Conservation (phyloP, 2,888 invertebrate species). For the Napeogenes inachia region DNA sequence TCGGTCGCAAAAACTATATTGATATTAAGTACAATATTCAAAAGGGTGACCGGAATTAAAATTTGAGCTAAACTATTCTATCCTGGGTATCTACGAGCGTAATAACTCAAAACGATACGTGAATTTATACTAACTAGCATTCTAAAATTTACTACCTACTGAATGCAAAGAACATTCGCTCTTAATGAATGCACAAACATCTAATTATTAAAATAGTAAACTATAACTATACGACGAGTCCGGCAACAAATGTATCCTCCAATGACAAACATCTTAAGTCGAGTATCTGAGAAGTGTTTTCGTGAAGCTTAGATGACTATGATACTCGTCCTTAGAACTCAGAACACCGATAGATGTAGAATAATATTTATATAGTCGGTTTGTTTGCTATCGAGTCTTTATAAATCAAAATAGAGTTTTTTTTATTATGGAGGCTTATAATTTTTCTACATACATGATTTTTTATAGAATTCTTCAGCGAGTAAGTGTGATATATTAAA, state of each 20-base stretch:
- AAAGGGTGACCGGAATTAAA: constrained; percentile 11
- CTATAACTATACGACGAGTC: constrained; percentile 64
- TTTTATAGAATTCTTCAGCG: too few relatives aligned
- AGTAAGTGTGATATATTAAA: too few relatives aligned
- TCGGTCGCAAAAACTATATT: constrained; percentile 38
- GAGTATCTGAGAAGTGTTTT: neutral
- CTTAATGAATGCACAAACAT: constrained; percentile 69
- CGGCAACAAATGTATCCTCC: constrained; percentile 46
- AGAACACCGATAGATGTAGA: too few relatives aligned
- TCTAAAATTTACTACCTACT: constrained; percentile 76
- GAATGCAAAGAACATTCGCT: constrained; percentile 69
- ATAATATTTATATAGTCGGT: too few relatives aligned
- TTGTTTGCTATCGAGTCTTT: too few relatives aligned
- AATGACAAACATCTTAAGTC: constrained; percentile 8
- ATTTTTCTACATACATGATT: too few relatives aligned
- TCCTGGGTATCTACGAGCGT: constrained; percentile 9
- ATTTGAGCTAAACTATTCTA: constrained; percentile 11
- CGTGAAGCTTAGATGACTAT: neutral
- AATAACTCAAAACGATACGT: constrained; percentile 34
- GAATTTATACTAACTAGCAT: constrained; percentile 76
- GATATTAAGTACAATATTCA: constrained; percentile 19
- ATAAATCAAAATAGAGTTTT: too few relatives aligned
- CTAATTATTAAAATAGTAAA: constrained; percentile 70
- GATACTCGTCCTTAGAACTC: neutral
- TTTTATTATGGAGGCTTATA: too few relatives aligned